Evolutionary conservation across 2,113 vertebrate species (phyloP).

Genomic region (Nipponia nippon): DNA sequence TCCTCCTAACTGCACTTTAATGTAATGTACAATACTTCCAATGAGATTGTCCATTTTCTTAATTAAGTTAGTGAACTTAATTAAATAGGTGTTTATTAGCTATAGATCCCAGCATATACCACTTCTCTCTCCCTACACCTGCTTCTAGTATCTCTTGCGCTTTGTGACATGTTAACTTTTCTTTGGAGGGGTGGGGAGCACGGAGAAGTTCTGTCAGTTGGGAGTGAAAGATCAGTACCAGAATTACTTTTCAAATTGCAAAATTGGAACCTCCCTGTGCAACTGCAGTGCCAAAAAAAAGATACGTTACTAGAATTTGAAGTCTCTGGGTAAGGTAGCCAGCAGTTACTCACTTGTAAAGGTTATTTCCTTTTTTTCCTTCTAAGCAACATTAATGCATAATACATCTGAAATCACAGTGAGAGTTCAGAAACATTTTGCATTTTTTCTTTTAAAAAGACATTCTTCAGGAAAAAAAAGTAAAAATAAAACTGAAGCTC

Average conservation of each 20-base stretch:
- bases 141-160: background rate
- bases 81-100: background rate
- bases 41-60: background rate
- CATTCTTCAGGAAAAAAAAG: background rate
- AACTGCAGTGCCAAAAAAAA: background rate
- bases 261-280: background rate
- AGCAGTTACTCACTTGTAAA: background rate
- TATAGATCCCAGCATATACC: background rate
- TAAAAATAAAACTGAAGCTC: background rate
- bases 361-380: background rate
- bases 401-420: background rate
- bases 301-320: background rate
- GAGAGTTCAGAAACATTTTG: background rate
- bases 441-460: background rate
- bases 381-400: background rate
- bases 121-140: background rate
- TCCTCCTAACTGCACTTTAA: background rate
- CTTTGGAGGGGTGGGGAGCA: background rate
- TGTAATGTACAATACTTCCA: background rate
- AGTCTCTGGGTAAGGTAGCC: background rate
- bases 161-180: background rate
- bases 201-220: background rate
- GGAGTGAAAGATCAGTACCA: background rate
- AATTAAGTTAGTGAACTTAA: background rate
- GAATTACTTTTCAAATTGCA: background rate